Percentiles rank a stretch among this genome's conserved stretches.
Evolutionary conservation across 2,888 invertebrate genomes (phyloP).

Genomic region (Aleiodes testaceus): DNA sequence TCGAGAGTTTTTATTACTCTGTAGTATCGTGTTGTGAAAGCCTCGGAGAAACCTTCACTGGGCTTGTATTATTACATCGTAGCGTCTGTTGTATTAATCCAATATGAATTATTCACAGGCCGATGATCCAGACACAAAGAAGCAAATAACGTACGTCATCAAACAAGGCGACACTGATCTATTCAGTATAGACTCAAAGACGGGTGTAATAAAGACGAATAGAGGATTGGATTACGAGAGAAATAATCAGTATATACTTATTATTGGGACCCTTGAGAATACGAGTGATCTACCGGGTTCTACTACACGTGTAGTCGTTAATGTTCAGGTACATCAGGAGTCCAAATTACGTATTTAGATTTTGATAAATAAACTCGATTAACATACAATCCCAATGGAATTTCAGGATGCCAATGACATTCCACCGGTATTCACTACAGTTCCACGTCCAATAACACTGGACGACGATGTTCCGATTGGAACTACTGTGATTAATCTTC

Average conservation of each 20-base stretch:
- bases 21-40: no score
- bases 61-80: no score
- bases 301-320: constrained; percentile 82
- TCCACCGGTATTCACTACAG: constrained; percentile 88
- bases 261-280: constrained; percentile 90
- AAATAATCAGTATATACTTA: constrained; percentile 81
- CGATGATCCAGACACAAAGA: constrained; percentile 85
- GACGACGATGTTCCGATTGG: constrained; percentile 90
- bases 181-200: constrained; percentile 87
- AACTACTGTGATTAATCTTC: constrained; percentile 83
- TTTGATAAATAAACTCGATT: not conserved
- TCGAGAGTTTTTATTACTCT: not conserved
- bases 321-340: constrained; percentile 77
- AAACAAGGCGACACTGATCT: constrained; percentile 86
- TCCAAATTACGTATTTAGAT: not conserved
- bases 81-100: not conserved
- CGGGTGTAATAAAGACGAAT: constrained; percentile 85
- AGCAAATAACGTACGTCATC: constrained; percentile 88
- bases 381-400: constrained; percentile 8
- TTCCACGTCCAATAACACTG: constrained; percentile 87
- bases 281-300: constrained; percentile 80
- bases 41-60: no score
- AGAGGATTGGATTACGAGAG: constrained; percentile 86
- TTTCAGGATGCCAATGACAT: constrained; percentile 89
- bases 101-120: constrained; percentile 75